phyloP scores from a whole-genome alignment of 2,888 invertebrate species.

The Adelphocoris suturalis region DNA sequence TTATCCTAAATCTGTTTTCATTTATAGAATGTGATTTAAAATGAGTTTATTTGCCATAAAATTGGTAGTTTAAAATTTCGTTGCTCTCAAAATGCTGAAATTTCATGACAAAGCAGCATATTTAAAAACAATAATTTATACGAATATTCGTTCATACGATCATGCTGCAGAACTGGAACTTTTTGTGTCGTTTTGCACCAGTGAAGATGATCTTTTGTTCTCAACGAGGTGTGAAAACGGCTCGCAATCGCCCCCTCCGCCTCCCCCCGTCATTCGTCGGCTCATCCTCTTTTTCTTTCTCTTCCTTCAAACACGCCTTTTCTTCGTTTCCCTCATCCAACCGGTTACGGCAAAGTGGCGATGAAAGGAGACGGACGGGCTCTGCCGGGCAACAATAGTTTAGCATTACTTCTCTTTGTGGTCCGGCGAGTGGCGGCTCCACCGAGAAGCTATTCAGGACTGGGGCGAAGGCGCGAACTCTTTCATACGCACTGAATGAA shows the following conservation, averaged over 20 bases:
- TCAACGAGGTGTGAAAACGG: slow-evolving; percentile 26
- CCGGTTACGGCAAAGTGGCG: slow-evolving; percentile 19
- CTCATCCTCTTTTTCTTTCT: slow-evolving; percentile 21
- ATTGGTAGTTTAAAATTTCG: no score
- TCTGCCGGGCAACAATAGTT: slow-evolving; percentile 3
- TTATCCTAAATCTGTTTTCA: no score
- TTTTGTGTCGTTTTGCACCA: not conserved
- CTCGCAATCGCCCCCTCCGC: not conserved
- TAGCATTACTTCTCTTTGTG: slow-evolving; percentile 20
- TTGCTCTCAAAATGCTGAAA: no score
- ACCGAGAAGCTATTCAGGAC: not conserved
- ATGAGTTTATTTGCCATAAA: no score
- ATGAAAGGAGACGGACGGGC: slow-evolving; percentile 8
- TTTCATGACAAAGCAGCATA: no score
- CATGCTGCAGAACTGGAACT: no score
- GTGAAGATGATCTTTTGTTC: not conserved
- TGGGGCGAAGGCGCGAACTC: not conserved
- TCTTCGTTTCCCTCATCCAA: not conserved
- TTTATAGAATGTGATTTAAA: no score
- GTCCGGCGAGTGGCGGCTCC: not conserved
- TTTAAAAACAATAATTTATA: no score
- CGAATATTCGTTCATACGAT: no score
- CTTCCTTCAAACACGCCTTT: slow-evolving; percentile 27
- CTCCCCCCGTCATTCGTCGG: not conserved
- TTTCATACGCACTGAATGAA: not conserved